Evolutionary conservation across 2,797 vertebrate genomes (phyloP).

Genomic region (Staurois parvus): DNA sequence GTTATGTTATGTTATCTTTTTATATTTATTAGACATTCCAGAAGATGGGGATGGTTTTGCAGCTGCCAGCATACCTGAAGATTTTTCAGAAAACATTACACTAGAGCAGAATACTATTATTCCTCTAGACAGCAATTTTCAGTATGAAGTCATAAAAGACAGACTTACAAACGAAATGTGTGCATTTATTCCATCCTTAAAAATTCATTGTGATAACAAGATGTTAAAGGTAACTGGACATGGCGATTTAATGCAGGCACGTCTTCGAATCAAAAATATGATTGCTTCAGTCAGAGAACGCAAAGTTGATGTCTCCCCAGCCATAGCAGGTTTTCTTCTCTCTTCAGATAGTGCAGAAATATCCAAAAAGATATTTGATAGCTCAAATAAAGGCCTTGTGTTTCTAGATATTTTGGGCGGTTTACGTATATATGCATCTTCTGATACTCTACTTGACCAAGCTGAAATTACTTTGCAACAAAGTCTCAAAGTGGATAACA

Average conservation of each 20-base stretch:
- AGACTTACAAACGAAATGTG: neutral
- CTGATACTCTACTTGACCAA: neutral
- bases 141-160: neutral
- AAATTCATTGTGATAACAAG: neutral
- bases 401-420: neutral
- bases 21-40: no score
- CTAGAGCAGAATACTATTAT: neutral
- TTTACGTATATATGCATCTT: neutral
- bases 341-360: neutral
- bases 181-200: neutral
- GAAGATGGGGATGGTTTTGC: no score
- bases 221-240: neutral
- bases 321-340: neutral
- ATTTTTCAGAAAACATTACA: neutral
- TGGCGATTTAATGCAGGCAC: neutral
- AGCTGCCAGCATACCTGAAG: no score
- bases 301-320: conserved; percentile 3
- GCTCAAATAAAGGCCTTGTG: neutral
- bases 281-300: neutral
- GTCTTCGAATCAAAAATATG: conserved; percentile 8
- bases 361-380: conserved; percentile 1
- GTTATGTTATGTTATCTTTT: no score
- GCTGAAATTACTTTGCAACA: neutral
- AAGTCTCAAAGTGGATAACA: neutral
- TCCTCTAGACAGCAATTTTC: conserved; percentile 7